Evolutionary conservation across 2,113 vertebrate species (phyloP).

Genomic region (Hystrix cristata): DNA sequence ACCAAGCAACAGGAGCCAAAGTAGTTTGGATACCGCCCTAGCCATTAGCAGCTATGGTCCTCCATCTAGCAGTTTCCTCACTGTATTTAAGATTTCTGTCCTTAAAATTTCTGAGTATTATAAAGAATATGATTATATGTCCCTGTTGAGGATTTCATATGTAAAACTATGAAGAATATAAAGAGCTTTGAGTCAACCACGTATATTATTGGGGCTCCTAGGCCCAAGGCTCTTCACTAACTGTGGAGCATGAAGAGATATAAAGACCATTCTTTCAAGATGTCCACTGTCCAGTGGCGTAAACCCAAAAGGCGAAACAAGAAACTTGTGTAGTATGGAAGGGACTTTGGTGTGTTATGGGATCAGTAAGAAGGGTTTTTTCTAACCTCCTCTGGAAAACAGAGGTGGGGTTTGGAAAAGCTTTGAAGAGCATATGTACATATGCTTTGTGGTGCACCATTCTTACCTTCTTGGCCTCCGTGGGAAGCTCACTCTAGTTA

Average conservation of each 20-base stretch:
- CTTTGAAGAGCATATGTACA: background rate
- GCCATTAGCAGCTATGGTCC: background rate
- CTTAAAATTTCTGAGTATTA: constrained; percentile 18
- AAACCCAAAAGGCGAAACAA: constrained; percentile 14
- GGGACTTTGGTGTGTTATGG: background rate
- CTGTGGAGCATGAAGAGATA: background rate
- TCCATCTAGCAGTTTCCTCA: constrained; percentile 20
- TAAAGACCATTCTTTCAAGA: constrained; percentile 34
- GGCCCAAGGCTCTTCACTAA: constrained; percentile 45
- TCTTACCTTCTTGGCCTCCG: background rate
- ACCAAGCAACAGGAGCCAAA: constrained; percentile 35
- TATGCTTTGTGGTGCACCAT: background rate
- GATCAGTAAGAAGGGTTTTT: background rate
- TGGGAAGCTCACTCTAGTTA: background rate
- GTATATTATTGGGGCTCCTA: background rate
- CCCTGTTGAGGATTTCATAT: background rate
- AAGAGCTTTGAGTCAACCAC: constrained; percentile 28
- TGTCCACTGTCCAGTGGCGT: background rate
- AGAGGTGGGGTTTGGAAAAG: constrained; percentile 7
- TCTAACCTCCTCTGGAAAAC: background rate
- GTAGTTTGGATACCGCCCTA: constrained; percentile 33
- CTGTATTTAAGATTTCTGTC: constrained; percentile 54
- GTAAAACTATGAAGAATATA: constrained; percentile 19
- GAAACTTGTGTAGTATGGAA: background rate
- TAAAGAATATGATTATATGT: constrained; percentile 25